Evolutionary conservation across 2,113 vertebrate species (phyloP), one percentile per base, ranked within the genome.

Genomic region (Galeopterus variegatus): DNA sequence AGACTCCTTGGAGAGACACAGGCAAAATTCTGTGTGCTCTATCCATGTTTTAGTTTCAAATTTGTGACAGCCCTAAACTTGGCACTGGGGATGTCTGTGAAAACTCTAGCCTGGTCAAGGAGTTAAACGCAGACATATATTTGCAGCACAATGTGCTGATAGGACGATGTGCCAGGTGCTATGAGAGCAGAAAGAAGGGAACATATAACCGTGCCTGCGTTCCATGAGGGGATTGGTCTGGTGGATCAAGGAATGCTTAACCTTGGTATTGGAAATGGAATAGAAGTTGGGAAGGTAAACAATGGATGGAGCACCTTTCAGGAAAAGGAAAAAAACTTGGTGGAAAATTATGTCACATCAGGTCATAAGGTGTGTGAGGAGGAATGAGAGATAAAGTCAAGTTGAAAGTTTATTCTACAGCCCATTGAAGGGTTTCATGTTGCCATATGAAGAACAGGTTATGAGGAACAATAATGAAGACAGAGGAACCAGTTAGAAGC

Each of bases 1-100:
- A 67, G 54, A 36, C n/a, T 72, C 26, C 54, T 76, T 92, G 12
- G 28, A 76, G 33, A 95, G n/a, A 88, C 11, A 21, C 21, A 69
- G 9, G 21, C 45, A 93, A 90, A 64, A 81, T 67, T 73, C 11
- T 86, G 36, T 70, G 28, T 54, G 52, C 50, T 94, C 96, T 84
- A 84, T 28, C 19, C 21, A 73, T 62, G 33, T 79, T 88, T 95
- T 88, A 65, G n/a, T 19, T 60, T 23, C 50, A 91, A 48, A 87
- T 88, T 65, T 41, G n/a, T 65, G n/a, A 58, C 41, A 62, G 28
- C 28, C 52, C 65, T 48, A 11, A 93, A 91, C 21, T 36, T 91
- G 58, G 23, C 67, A 54, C 10, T 67, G 7, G 19, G 31, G 14
- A 41, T 75, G 23, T 36, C 41, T 21, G 23, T 80, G 72, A 52